phyloP scores from a whole-genome alignment of 2,113 vertebrate genomes.

The Semicossyphus pulcher region DNA sequence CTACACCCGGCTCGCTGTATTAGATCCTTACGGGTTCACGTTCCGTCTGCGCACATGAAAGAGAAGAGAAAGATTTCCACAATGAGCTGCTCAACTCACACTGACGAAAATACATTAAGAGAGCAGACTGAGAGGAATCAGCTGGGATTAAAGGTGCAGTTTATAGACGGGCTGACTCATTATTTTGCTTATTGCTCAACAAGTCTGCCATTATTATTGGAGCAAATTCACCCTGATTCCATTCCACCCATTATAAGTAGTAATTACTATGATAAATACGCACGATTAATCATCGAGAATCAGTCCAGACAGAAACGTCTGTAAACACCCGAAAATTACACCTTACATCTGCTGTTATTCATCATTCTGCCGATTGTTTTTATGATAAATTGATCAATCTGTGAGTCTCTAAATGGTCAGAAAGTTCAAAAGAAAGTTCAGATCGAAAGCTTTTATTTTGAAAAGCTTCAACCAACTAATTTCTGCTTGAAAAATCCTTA shows the following conservation, averaged over 20 bases:
- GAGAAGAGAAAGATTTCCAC: constrained; percentile 36
- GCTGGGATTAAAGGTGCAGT: constrained; percentile 61
- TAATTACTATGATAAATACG: constrained; percentile 18
- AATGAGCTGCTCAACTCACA: constrained; percentile 53
- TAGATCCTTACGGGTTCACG: constrained; percentile 60
- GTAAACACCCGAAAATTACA: constrained; percentile 33
- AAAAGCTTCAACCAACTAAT: too few species aligned
- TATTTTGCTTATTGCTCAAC: constrained; percentile 54
- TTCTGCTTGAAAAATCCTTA: too few species aligned
- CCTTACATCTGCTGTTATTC: background rate
- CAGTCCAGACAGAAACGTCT: background rate
- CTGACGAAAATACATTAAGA: constrained; percentile 43
- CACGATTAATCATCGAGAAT: background rate
- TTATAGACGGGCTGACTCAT: constrained; percentile 57
- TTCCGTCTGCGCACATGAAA: constrained; percentile 50
- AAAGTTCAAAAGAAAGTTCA: too few species aligned
- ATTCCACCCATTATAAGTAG: constrained; percentile 7
- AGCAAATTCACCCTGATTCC: constrained; percentile 25
- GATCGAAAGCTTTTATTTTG: too few species aligned
- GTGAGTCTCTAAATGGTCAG: too few species aligned
- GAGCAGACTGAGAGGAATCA: constrained; percentile 18
- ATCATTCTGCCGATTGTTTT: background rate
- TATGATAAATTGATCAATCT: too few species aligned
- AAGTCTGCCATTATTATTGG: constrained; percentile 29
- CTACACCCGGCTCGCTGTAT: constrained; percentile 58